Evolutionary conservation across 1,140 invertebrate species (phyloP), one percentile per base, ranked within the genome.

Genomic region (Drosophila willistoni): DNA sequence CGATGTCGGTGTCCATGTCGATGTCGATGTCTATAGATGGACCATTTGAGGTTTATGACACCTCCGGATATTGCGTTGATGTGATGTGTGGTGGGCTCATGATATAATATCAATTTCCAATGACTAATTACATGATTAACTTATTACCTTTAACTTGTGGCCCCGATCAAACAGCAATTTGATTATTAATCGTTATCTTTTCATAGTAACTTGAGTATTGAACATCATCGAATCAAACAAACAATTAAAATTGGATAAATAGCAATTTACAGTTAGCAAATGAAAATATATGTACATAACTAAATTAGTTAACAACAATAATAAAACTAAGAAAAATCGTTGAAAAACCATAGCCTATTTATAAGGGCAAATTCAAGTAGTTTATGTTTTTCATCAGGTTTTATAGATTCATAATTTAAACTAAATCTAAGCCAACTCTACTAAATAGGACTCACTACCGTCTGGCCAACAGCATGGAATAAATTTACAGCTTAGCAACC

Each of bases 401-500:
- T 10, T 36, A 3, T 14, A 7, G 29, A 29, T 29, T 6, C 29
- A 29, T 6, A 44, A 44, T 14, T 44, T 44, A 6, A 47, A 10
- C 7, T 9, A 47, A 47, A 19, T 17, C 1, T 47, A 17, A 17
- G 44, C 14, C 2, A 17, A 2, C 14, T 19, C 9, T 19, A 4
- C 44, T 17, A 47, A 29, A 29, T 1, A 7, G 29, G 25, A 25
- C 29, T n/a, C n/a, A n/a, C n/a, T 29, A 6, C 29, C 29, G 25
- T 25, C 25, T 25, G 25, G 25, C 25, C 25, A 25, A 25, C 25
- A 25, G 14, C 14, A 9, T 51, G 17, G 17, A 60, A 72, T 68
- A 72, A 67, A 77, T 73, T 73, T 73, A 66, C 74, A 69, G 71
- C 74, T 73, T 65, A 63, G 44, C 71, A 64, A 73, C 65, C 65